Base-by-base conservation (phyloP, 2,888 invertebrate genomes). In the Trachelus tabidus region DNA sequence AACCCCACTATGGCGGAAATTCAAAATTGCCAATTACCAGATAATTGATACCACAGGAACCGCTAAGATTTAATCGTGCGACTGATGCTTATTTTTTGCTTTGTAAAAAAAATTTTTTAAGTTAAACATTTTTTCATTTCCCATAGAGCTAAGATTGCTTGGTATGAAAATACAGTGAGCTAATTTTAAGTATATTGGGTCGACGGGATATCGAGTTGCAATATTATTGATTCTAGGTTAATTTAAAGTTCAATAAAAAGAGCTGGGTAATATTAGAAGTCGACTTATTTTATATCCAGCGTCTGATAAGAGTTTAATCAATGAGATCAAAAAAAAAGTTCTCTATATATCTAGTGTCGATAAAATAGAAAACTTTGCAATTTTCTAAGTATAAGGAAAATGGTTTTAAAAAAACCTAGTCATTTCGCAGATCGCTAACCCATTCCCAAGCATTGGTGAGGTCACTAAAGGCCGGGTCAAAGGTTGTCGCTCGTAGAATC, bases 21-120 rank as follows among this genome's bases (percentile, higher is more conserved):
- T 71, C 71, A n/a, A 71, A 71, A 71, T 71, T 31, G 71, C 33
- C 71, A 31, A 71, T 71, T 71, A 71, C 71, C 71, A 71, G 12
- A 9, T 31, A 71, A 71, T 71, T 71, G 33, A 23, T 71, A 33
- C 71, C 34, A 31, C 71, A 23, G 31, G 31, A 71, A 71, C 71
- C 71, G 15, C 31, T 31, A 71, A 31, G 31, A 2, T 71, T 12
- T 23, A 56, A 56, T 56, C 56, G 56, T 23, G 23, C 6, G 23
- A 9, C 23, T 23, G 23, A 56, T 2, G 56, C 56, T 56, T 56
- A 56, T 56, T 23, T 56, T 56, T 56, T 9, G 9, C 2, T 56
- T 23, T 56, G 2, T 23, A 56, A 15, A 56, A 23, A 56, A 15
- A 56, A 15, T 1, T 23, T 15, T 56, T 56, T 23, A 9, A 56